Conservation (phyloP, 2,797 vertebrate genomes). For the Dromococcyx pavoninus region DNA sequence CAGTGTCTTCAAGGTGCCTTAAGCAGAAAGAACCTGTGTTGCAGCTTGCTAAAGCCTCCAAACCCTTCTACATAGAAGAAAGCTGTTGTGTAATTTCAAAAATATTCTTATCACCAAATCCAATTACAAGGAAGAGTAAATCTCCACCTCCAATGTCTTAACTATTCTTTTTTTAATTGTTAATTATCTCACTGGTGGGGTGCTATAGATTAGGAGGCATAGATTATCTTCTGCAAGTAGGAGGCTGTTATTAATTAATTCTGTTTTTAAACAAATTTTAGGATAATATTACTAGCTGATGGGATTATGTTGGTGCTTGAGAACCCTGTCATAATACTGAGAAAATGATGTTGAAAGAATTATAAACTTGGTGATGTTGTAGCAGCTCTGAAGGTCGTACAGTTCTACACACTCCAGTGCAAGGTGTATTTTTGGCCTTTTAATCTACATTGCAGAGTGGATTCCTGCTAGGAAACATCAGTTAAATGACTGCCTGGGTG, state of each 20-base stretch:
- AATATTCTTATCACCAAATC: slow-evolving; percentile 52
- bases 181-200: slow-evolving; percentile 49
- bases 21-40: not conserved
- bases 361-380: not conserved
- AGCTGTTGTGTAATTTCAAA: not conserved
- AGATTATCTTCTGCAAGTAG: slow-evolving; percentile 22
- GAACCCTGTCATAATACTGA: not conserved
- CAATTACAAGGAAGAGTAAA: slow-evolving; percentile 64
- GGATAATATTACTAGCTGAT: slow-evolving; percentile 7
- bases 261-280: slow-evolving; percentile 16
- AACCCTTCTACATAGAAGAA: not conserved
- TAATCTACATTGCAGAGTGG: slow-evolving; percentile 4
- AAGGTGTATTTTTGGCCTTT: slow-evolving; percentile 36
- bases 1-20: not conserved
- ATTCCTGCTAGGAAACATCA: slow-evolving; percentile 27
- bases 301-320: slow-evolving; percentile 5
- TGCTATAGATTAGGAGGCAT: slow-evolving; percentile 42
- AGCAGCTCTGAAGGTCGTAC: slow-evolving; percentile 12
- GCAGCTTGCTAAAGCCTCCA: not conserved
- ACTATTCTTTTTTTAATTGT: slow-evolving; percentile 55
- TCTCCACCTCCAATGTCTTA: slow-evolving; percentile 43
- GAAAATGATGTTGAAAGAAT: not conserved
- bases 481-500: not conserved
- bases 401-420: not conserved
- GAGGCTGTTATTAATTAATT: slow-evolving; percentile 36